A percentile compares a stretch with the other conserved stretches of the same genome.
These are phyloP conservation scores for Geodia barretti DNA, from an alignment of 37 sponge, comb jelly and placozoan genomes.

Conservation along the genomic window DNA sequence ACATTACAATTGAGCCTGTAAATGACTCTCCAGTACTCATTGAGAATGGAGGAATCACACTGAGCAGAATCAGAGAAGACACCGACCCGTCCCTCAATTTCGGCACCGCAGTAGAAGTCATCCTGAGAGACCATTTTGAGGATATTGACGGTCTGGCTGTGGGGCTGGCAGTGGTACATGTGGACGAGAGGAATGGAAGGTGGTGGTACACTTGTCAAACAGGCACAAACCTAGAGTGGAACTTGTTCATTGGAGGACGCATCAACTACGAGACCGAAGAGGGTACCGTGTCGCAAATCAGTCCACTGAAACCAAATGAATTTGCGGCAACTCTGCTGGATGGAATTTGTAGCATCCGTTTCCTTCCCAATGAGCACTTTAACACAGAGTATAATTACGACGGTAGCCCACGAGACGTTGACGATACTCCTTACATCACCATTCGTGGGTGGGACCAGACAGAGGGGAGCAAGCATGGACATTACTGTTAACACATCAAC, in stretches of 20 bases:
- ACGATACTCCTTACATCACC: slow-evolving; percentile 68
- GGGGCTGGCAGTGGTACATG: slow-evolving; percentile 69
- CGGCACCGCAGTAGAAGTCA: slow-evolving; percentile 36
- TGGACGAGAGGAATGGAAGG: slow-evolving; percentile 69
- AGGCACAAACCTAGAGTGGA: slow-evolving; percentile 31
- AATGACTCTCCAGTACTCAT: slow-evolving; percentile 77
- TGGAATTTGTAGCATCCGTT: slow-evolving; percentile 61
- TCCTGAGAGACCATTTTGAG: slow-evolving; percentile 19
- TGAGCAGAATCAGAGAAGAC: slow-evolving; percentile 69
- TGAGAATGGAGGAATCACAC: not conserved
- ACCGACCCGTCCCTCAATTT: slow-evolving; percentile 6
- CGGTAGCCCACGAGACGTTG: slow-evolving; percentile 43
- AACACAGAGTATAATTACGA: slow-evolving; percentile 77
- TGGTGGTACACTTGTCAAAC: slow-evolving; percentile 87
- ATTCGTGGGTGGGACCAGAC: slow-evolving; percentile 88
- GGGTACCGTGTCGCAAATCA: slow-evolving; percentile 52
- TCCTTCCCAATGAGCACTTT: slow-evolving; percentile 63
- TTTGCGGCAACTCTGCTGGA: slow-evolving; percentile 73
- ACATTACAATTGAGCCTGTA: slow-evolving; percentile 70
- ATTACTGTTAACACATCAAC: slow-evolving; percentile 78
- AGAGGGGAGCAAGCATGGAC: slow-evolving; percentile 29
- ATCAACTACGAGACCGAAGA: slow-evolving; percentile 35
- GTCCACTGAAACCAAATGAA: slow-evolving; percentile 53
- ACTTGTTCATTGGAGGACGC: slow-evolving; percentile 55
- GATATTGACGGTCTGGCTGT: slow-evolving; percentile 61